Base-by-base conservation (phyloP, 2,888 invertebrate species). In the Osmoderma eremita region DNA sequence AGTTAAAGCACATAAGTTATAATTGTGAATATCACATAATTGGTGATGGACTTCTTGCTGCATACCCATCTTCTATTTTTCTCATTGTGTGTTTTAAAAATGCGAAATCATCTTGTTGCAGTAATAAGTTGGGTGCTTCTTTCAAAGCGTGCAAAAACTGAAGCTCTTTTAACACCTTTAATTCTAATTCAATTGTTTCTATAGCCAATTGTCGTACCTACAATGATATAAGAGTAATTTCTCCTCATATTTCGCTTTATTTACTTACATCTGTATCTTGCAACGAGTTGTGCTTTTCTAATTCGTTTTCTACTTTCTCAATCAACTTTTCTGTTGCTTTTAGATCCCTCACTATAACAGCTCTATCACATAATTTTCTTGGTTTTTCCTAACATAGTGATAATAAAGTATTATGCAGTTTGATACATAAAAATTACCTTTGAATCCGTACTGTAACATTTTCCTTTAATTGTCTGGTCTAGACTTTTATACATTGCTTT, bases 271-370 rank as follows among this genome's bases (percentile, higher is more conserved):
- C 62, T 36, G 20, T 39, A 38, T 30, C 48, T 4, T n/a, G 18
- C n/a, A 41, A 30, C 18, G 48, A 49, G 48, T 18, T 41, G 15
- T 13, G 18, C 30, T 62, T 64, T 50, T 54, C 73, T 22, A 82
- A 71, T 67, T 79, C 79, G 5, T 71, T 49, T 70, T 81, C 78
- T 13, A 81, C 75, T 72, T 76, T 75, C 41, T 76, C 65, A 42
- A 82, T 79, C 51, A 81, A 70, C 41, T 75, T 74, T 61, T 82
- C 78, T 67, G 80, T 76, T 6, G 78, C 74, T 15, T 75, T 72
- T 48, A 82, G 61, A 39, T 79, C 76, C 5, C 77, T 75, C 10
- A 75, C 74, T 38, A 81, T 77, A 18, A 79, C 66, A 63, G 76
- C 69, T 38, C 73, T 36, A 24, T 65, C 49, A 10, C 56, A 65